Evolutionary conservation across 2,888 invertebrate genomes (phyloP), one percentile per base, ranked within the genome.

Genomic region (Tubulanus polymorphus): DNA sequence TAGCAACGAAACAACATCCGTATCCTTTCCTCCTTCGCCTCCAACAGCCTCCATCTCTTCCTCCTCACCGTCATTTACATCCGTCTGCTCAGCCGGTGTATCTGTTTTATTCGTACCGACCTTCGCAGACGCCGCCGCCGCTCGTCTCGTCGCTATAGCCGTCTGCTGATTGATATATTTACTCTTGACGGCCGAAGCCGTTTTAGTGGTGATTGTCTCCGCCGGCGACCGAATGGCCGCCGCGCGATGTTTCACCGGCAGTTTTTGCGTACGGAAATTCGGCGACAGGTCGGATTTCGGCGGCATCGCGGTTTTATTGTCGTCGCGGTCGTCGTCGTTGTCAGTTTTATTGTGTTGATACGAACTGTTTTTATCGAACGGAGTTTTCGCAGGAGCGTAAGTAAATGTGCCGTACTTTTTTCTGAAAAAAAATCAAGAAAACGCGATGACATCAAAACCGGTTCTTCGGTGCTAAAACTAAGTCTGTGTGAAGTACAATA

Each of bases 361-460:
- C 1, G 59, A 51, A 53, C 65, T 62, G 12, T 64, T 63, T 12
- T 60, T 60, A 52, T 70, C 86, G 66, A 87, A 87, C 1, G 81
- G 84, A 26, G 86, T 87, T 63, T 86, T 86, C 67, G 85, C 86
- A 1, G 86, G 84, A 0, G 90, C 88, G 78, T 88, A 88, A 28
- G 85, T 82, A 72, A 91, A 91, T 61, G 81, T 81, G 0, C 88
- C 89, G 75, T 87, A 88, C 68, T 86, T 86, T 37, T 84, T 81
- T 57, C 84, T 76, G 67, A 30, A 64, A 63, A 47, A 46, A 51
- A 48, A 46, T 46, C 12, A n/a, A 35, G 27, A n/a, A n/a, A n/a
- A n/a, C n/a, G n/a, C n/a, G n/a, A n/a, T n/a, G n/a, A n/a, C n/a
- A n/a, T n/a, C n/a, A n/a, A n/a, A n/a, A n/a, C n/a, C n/a, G n/a